Percentiles rank a stretch among this genome's conserved stretches.
phyloP scores from a whole-genome alignment of 2,113 vertebrate species.

The Machaerirhynchus nigripectus region DNA sequence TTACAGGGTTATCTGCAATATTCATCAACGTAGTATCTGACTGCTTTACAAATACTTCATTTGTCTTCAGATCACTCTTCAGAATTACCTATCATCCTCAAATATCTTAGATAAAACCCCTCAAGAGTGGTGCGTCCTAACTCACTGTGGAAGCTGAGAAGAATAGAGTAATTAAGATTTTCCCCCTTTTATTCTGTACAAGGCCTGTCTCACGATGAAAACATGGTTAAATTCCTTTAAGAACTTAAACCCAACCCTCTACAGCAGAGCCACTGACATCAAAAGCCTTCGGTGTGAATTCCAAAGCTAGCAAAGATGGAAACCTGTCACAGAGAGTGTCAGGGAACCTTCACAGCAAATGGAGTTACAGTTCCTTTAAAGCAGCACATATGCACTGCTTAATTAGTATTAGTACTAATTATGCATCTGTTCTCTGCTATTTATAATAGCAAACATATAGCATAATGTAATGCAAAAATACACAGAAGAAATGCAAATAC shows the following conservation, averaged over 20 bases:
- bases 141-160: background rate
- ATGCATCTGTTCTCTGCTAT: background rate
- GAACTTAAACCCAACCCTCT: background rate
- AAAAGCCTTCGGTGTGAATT: background rate
- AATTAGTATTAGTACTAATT: background rate
- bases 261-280: background rate
- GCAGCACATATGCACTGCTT: background rate
- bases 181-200: fast-evolving
- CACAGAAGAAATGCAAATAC: background rate
- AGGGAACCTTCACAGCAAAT: background rate
- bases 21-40: background rate
- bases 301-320: background rate
- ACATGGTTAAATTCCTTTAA: background rate
- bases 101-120: fast-evolving
- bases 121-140: background rate
- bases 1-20: background rate
- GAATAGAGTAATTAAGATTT: background rate
- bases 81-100: background rate
- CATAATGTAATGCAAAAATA: background rate
- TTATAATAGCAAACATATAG: background rate
- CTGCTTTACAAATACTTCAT: background rate
- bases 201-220: background rate
- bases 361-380: background rate
- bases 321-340: background rate
- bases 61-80: background rate